Percentiles rank a stretch among this genome's conserved stretches.
Conservation (phyloP, 2,888 invertebrate genomes). For the Buathra laborator region DNA sequence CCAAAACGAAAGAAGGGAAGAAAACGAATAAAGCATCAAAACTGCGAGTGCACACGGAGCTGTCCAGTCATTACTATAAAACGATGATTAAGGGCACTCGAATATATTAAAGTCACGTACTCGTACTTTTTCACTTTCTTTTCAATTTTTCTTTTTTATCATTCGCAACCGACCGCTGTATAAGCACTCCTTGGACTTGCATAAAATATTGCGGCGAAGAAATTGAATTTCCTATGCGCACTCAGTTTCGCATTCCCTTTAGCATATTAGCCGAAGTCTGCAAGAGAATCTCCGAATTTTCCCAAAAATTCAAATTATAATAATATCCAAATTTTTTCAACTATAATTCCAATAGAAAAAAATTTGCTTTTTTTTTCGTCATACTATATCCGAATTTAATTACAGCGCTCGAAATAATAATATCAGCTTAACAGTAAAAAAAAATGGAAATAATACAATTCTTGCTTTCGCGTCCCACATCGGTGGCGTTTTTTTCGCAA, state of each 20-base stretch:
- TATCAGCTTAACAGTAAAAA: no score
- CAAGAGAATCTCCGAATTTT: neutral
- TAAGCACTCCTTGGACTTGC: neutral
- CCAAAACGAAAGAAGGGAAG: slow-evolving; percentile 29
- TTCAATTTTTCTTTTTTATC: slow-evolving; percentile 23
- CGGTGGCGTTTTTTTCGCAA: neutral
- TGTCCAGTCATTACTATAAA: slow-evolving; percentile 50
- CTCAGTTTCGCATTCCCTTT: neutral
- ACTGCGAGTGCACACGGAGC: slow-evolving; percentile 14
- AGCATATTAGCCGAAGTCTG: neutral
- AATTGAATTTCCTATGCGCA: neutral
- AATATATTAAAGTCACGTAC: slow-evolving; percentile 53
- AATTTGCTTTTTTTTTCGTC: no score
- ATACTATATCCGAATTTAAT: no score
- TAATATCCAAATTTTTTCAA: neutral
- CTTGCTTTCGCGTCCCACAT: neutral
- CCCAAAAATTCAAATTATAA: neutral
- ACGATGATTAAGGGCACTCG: slow-evolving; percentile 49
- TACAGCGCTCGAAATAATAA: no score
- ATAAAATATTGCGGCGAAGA: slow-evolving; percentile 16
- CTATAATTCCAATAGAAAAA: no score
- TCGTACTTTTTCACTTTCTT: slow-evolving; percentile 33
- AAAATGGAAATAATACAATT: neutral
- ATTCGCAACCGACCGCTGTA: neutral
- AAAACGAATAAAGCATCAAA: slow-evolving; percentile 31